phyloP scores from a whole-genome alignment of 2,797 vertebrate genomes.

The Pogoniulus pusillus region DNA sequence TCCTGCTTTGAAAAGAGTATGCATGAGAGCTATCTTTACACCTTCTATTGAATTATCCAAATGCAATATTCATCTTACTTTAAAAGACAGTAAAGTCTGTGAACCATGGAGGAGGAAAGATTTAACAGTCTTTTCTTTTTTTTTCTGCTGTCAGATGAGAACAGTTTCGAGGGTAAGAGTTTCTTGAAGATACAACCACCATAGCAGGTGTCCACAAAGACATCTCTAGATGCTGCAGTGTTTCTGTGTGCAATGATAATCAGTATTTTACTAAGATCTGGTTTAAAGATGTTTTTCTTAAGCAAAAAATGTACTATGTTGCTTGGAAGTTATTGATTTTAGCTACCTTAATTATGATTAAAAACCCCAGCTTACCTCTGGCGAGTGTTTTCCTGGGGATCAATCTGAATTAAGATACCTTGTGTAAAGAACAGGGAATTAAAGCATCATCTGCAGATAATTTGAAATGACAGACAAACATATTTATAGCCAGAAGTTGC shows the following conservation, averaged over 20 bases:
- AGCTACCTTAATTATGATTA: background rate
- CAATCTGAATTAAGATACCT: background rate
- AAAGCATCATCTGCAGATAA: background rate
- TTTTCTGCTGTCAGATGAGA: background rate
- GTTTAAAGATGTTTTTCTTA: background rate
- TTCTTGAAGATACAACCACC: background rate
- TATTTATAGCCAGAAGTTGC: background rate
- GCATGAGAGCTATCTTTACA: background rate
- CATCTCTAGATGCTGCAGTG: background rate
- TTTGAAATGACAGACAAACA: conserved; percentile 7
- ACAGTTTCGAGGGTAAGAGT: background rate
- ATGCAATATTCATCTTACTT: background rate
- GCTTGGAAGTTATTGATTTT: background rate
- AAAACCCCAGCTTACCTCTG: too few relatives aligned
- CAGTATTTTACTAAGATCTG: background rate
- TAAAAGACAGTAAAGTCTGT: background rate
- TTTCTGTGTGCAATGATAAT: background rate
- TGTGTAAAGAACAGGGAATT: background rate
- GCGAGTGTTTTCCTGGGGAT: background rate
- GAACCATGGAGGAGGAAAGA: background rate
- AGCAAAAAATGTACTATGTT: background rate
- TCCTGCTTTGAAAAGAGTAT: background rate
- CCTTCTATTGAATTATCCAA: background rate
- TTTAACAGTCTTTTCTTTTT: background rate
- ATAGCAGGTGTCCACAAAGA: background rate